These are phyloP conservation scores for Dromas ardeola DNA, from an alignment of 2,113 vertebrate genomes.

Conservation along the genomic window DNA sequence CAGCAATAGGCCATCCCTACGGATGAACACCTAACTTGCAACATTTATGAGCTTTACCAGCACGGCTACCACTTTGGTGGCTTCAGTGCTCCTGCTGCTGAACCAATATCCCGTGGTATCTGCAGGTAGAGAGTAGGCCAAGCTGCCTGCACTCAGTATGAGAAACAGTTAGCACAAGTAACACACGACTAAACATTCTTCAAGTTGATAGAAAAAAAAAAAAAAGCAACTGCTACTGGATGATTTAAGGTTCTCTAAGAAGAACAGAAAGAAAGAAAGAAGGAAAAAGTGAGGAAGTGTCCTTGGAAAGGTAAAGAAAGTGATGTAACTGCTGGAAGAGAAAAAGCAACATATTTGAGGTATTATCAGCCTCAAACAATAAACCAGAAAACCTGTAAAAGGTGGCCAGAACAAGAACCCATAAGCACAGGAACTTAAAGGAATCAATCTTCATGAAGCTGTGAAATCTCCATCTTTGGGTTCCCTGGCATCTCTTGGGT, in stretches of 20 bases:
- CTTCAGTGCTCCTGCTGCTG: not conserved
- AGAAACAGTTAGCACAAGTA: not conserved
- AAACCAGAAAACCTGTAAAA: not conserved
- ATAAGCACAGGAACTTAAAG: not conserved
- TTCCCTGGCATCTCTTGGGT: not conserved
- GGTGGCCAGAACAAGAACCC: not conserved
- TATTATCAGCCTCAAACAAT: not conserved
- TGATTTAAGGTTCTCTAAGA: not conserved
- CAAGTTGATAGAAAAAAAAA: not conserved
- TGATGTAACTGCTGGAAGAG: not conserved
- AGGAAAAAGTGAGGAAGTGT: not conserved
- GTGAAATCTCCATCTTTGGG: not conserved
- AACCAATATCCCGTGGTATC: rapidly evolving
- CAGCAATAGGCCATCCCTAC: not conserved
- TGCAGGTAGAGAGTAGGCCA: not conserved
- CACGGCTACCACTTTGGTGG: not conserved
- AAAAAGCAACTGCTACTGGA: not conserved
- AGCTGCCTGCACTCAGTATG: not conserved
- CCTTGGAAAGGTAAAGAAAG: not conserved
- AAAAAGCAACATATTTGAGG: not conserved
- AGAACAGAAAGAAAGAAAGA: not conserved
- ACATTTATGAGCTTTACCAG: not conserved
- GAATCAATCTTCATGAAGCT: not conserved
- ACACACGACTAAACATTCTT: not conserved
- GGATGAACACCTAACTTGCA: not conserved